Percentiles rank a stretch among this genome's conserved stretches.
Conservation (phyloP, 2,797 vertebrate species). For the Ateles fusciceps region DNA sequence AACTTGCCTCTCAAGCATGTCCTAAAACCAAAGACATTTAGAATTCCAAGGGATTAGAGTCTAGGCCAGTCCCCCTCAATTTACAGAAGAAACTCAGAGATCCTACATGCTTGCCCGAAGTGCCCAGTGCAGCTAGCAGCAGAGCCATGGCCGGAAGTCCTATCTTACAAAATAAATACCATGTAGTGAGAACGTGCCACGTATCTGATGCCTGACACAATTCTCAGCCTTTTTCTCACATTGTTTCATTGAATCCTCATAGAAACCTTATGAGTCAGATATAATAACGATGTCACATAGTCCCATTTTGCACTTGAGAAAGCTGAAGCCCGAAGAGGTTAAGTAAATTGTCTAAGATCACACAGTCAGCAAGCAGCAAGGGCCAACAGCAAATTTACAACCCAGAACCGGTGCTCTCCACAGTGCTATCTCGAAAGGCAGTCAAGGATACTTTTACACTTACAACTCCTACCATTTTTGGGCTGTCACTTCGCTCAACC, state of each 20-base stretch:
- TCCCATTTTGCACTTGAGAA: background rate
- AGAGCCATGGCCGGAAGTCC: background rate
- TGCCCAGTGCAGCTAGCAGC: background rate
- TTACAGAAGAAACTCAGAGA: background rate
- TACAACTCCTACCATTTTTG: background rate
- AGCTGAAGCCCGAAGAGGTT: background rate
- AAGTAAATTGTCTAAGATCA: background rate
- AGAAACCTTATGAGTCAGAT: background rate
- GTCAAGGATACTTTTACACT: background rate
- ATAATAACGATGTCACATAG: background rate
- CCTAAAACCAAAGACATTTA: background rate
- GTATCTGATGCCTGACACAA: background rate
- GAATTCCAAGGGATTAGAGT: background rate
- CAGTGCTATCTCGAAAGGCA: background rate
- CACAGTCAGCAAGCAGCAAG: background rate
- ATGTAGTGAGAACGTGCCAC: background rate
- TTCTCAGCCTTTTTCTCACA: background rate
- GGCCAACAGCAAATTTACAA: background rate
- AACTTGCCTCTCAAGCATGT: background rate
- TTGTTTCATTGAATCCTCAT: background rate
- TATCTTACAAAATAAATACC: background rate
- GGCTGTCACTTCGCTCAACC: background rate
- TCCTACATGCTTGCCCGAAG: too few species aligned
- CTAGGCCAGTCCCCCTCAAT: background rate
- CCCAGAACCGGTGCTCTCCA: background rate